phyloP scores from a whole-genome alignment of 2,113 vertebrate species.

The Cygnus atratus region DNA sequence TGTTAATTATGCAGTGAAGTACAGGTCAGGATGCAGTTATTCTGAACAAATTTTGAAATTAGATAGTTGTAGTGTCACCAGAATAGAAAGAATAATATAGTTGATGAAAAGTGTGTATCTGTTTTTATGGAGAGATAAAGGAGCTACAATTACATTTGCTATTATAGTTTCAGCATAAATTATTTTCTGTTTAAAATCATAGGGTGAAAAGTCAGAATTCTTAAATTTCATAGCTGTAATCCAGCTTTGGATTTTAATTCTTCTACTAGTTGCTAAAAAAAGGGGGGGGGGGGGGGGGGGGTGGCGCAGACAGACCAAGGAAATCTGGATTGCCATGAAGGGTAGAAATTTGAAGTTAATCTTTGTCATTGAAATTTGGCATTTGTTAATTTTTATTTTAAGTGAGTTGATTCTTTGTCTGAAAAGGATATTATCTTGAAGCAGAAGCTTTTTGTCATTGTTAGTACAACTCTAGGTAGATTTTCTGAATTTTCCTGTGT shows the following conservation, averaged over 20 bases:
- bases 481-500: not conserved
- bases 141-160: not conserved
- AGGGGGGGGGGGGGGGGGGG: not conserved
- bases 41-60: not conserved
- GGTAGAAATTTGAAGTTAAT: not conserved
- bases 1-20: not conserved
- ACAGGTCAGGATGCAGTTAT: not conserved
- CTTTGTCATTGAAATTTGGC: not conserved
- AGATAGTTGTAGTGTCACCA: not conserved
- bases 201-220: not conserved
- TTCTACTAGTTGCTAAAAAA: not conserved
- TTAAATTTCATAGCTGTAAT: not conserved
- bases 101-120: not conserved
- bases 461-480: not conserved
- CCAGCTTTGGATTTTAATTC: not conserved
- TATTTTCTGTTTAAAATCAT: not conserved
- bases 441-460: not conserved
- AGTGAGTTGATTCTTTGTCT: not conserved
- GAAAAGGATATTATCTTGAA: not conserved
- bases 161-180: not conserved
- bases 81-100: not conserved
- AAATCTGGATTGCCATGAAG: not conserved
- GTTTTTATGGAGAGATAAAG: not conserved
- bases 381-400: slow-evolving; percentile 5
- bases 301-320: not conserved